A percentile compares a stretch with the other conserved stretches of the same genome.
These are phyloP conservation scores for Maconellicoccus hirsutus DNA, from an alignment of 1,140 invertebrate genomes.

Conservation along the genomic window DNA sequence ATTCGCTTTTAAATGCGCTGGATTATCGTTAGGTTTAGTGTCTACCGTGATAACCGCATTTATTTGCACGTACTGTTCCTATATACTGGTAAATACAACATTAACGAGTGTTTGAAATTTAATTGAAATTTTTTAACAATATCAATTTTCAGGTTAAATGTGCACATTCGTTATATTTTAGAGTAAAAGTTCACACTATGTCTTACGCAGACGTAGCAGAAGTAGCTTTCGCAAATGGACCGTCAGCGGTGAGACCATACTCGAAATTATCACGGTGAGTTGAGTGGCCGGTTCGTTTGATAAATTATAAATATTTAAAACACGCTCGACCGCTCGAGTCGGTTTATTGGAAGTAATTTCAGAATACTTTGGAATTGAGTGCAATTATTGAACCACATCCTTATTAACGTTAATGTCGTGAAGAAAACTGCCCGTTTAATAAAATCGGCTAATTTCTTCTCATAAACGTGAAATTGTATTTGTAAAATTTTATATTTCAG, in stretches of 20 bases:
- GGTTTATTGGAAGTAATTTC: neutral
- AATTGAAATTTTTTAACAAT: neutral
- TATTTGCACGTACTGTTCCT: constrained; percentile 75
- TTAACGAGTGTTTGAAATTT: neutral
- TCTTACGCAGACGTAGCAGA: constrained; percentile 65
- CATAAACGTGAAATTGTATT: neutral
- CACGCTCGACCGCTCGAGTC: neutral
- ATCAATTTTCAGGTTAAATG: constrained; percentile 53
- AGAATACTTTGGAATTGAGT: no score
- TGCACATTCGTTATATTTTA: constrained; percentile 61
- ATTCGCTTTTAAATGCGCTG: constrained; percentile 64
- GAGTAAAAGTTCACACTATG: constrained; percentile 53
- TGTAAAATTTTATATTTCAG: no score
- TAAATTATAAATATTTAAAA: neutral
- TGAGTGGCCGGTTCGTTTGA: constrained; percentile 31
- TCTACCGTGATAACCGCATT: constrained; percentile 63
- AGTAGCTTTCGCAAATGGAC: constrained; percentile 56
- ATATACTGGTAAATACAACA: constrained; percentile 52
- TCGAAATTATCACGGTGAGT: constrained; percentile 48
- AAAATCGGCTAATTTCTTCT: neutral
- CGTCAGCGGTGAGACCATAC: constrained; percentile 47
- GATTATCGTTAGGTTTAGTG: constrained; percentile 60
- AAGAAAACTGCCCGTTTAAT: neutral
- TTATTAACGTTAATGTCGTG: neutral
- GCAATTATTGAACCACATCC: neutral